Conservation (phyloP, 2,888 invertebrate genomes). For the Chymomyza amoena region DNA sequence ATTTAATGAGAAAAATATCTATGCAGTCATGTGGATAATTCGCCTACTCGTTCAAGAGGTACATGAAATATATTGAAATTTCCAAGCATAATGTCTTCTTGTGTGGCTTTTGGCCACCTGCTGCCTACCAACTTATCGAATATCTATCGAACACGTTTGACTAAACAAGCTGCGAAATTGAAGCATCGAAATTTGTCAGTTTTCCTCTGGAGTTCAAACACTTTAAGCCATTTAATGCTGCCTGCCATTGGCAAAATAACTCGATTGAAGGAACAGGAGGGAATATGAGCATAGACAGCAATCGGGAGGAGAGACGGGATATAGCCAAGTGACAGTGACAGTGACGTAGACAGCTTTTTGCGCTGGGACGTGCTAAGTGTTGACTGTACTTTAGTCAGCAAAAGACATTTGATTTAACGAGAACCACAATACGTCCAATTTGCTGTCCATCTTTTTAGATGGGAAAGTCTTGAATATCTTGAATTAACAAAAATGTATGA, state of each 20-base stretch:
- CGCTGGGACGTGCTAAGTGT: too few species aligned
- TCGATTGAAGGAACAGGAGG: background rate
- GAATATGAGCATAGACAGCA: too few species aligned
- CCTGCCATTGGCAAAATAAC: background rate
- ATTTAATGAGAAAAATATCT: background rate
- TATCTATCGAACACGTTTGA: background rate
- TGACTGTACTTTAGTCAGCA: too few species aligned
- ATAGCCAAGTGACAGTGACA: too few species aligned
- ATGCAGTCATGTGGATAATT: background rate
- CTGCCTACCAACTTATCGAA: background rate
- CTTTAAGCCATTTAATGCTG: background rate
- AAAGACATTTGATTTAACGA: too few species aligned
- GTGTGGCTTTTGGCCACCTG: background rate
- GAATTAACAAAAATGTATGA: too few species aligned
- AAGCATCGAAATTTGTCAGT: background rate
- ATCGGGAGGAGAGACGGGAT: too few species aligned
- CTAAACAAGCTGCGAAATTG: background rate
- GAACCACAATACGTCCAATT: too few species aligned
- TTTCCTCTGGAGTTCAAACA: background rate
- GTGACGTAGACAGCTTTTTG: too few species aligned
- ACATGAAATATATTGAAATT: background rate
- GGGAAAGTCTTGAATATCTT: too few species aligned
- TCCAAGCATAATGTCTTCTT: background rate
- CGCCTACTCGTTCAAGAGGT: too few species aligned
- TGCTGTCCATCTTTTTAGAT: too few species aligned